Percentiles rank a stretch among this genome's conserved stretches.
phyloP scores from a whole-genome alignment of 2,797 vertebrate genomes.

The Myotis myotis region DNA sequence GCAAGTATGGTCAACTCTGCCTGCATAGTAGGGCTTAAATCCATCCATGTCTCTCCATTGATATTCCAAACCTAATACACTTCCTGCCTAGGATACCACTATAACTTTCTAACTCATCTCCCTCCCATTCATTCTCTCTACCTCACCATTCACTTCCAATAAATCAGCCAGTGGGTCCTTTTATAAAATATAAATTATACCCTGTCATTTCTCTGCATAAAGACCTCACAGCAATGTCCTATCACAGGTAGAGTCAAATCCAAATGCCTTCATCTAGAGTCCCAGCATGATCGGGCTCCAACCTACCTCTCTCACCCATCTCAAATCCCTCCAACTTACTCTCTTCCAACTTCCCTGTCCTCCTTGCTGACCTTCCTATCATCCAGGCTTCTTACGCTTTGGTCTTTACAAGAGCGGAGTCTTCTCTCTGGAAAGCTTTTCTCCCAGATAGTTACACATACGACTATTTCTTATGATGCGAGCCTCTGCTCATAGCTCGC shows the following conservation, averaged over 20 bases:
- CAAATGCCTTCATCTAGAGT: background rate
- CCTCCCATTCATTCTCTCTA: background rate
- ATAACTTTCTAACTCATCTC: background rate
- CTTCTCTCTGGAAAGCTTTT: background rate
- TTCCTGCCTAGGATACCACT: background rate
- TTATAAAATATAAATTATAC: background rate
- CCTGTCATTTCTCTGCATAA: background rate
- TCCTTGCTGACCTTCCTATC: background rate
- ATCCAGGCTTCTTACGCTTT: background rate
- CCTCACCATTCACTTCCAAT: background rate
- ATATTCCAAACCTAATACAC: background rate
- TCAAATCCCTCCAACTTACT: background rate
- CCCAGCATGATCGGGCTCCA: background rate
- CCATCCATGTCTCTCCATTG: background rate
- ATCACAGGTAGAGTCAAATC: background rate
- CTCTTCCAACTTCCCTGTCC: background rate
- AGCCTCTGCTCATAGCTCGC: background rate
- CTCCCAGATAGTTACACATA: background rate
- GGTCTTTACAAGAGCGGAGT: background rate
- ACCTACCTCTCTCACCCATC: background rate
- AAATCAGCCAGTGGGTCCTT: background rate
- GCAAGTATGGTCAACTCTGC: background rate
- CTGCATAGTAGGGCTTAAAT: background rate
- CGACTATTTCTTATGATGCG: background rate
- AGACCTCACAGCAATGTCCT: background rate